Evolutionary conservation across 2,888 invertebrate species (phyloP).

Genomic region (Aporophyla nigra): DNA sequence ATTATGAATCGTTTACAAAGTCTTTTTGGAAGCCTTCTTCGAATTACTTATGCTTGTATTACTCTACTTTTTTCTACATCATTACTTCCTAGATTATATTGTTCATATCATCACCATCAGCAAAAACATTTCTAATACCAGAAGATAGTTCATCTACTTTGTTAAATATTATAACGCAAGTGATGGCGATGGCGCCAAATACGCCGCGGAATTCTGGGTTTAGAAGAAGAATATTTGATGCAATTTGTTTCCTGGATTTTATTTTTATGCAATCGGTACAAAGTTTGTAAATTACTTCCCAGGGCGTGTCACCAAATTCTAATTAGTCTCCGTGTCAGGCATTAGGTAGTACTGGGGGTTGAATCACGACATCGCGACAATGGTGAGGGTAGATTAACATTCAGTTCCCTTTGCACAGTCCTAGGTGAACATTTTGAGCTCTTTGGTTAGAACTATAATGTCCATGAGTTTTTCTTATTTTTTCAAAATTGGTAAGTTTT

Average conservation of each 20-base stretch:
- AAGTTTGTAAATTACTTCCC: constrained; percentile 79
- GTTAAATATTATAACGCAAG: constrained; percentile 41
- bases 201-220: too few species aligned
- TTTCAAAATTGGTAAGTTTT: constrained; percentile 35
- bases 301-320: constrained; percentile 89
- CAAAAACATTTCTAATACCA: neutral
- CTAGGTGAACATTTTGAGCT: constrained; percentile 17
- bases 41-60: constrained; percentile 1
- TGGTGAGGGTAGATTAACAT: constrained; percentile 50
- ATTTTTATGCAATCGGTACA: constrained; percentile 76
- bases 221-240: constrained; percentile 40
- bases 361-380: constrained; percentile 75
- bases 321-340: constrained; percentile 89
- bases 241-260: neutral
- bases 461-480: neutral
- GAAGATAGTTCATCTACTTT: neutral
- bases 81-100: constrained; percentile 9
- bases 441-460: constrained; percentile 2
- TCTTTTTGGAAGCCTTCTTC: constrained; percentile 6
- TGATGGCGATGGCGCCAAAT: too few species aligned
- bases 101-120: neutral
- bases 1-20: constrained; percentile 1
- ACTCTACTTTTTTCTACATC: neutral
- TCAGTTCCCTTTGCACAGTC: constrained; percentile 32
- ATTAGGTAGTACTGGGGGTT: constrained; percentile 83